Conservation (phyloP, 2,113 vertebrate species). For the Recurvirostra avosetta region DNA sequence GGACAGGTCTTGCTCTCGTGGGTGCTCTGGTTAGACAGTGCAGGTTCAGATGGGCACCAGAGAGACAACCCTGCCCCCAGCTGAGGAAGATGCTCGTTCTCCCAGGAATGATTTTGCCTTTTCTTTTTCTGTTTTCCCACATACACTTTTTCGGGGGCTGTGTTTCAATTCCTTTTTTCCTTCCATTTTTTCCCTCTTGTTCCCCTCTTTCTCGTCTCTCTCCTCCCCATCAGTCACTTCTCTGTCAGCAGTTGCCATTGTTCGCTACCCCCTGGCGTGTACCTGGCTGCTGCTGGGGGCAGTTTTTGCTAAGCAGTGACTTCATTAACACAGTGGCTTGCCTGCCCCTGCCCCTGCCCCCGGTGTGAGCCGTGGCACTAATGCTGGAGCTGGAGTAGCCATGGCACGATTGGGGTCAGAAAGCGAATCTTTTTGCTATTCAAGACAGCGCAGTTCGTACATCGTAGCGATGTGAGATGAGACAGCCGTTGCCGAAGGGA, state of each 20-base stretch:
- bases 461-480: neutral
- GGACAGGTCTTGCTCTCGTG: neutral
- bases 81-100: neutral
- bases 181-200: neutral
- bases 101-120: neutral
- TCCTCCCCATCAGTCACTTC: neutral
- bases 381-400: neutral
- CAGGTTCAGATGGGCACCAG: neutral
- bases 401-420: accelerated
- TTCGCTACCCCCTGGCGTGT: accelerated
- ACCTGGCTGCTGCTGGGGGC: neutral
- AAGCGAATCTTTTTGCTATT: neutral
- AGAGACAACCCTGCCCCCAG: neutral
- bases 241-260: neutral
- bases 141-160: accelerated
- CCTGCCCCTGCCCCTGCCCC: neutral
- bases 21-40: neutral
- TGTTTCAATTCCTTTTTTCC: neutral
- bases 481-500: neutral
- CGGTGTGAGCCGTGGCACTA: accelerated
- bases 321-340: neutral
- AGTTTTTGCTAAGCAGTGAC: neutral
- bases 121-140: neutral
- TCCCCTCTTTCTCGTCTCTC: neutral
- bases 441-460: neutral